Conservation (phyloP, 2,888 invertebrate species). For the Sarcophaga carnaria region DNA sequence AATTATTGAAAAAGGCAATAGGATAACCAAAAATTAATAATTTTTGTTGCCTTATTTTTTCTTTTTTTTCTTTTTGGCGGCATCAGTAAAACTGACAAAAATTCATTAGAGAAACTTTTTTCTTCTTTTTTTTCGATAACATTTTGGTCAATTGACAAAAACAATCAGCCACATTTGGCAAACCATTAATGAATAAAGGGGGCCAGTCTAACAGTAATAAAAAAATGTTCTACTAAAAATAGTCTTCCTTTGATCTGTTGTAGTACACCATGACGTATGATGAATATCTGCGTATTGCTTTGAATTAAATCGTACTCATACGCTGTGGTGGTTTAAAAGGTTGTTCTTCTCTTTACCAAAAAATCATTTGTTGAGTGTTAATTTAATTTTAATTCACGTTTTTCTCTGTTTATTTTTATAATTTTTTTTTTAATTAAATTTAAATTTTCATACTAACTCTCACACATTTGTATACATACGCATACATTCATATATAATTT, state of each 20-base stretch:
- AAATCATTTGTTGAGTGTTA: conserved; percentile 55
- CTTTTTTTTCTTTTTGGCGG: background rate
- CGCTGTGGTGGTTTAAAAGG: background rate
- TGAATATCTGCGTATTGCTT: too few relatives aligned
- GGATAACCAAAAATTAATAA: conserved; percentile 44
- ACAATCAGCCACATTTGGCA: background rate
- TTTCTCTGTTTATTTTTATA: conserved; percentile 48
- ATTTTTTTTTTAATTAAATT: conserved; percentile 50
- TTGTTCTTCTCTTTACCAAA: conserved; percentile 22
- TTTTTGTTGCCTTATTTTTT: too few relatives aligned
- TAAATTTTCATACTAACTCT: conserved; percentile 37
- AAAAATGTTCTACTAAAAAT: too few relatives aligned
- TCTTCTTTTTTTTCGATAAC: background rate
- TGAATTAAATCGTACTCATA: too few relatives aligned
- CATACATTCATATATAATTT: too few relatives aligned
- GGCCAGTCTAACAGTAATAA: background rate
- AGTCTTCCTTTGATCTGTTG: too few relatives aligned
- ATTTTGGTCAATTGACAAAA: conserved; percentile 31
- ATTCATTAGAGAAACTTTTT: conserved; percentile 21
- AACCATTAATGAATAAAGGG: background rate
- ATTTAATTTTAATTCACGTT: conserved; percentile 60
- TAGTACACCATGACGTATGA: too few relatives aligned
- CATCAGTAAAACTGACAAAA: conserved; percentile 29
- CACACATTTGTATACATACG: too few relatives aligned
- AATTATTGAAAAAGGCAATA: conserved; percentile 12